Evolutionary conservation across 2,797 vertebrate genomes (phyloP).

Genomic region (Parauchenoglanis ngamensis): DNA sequence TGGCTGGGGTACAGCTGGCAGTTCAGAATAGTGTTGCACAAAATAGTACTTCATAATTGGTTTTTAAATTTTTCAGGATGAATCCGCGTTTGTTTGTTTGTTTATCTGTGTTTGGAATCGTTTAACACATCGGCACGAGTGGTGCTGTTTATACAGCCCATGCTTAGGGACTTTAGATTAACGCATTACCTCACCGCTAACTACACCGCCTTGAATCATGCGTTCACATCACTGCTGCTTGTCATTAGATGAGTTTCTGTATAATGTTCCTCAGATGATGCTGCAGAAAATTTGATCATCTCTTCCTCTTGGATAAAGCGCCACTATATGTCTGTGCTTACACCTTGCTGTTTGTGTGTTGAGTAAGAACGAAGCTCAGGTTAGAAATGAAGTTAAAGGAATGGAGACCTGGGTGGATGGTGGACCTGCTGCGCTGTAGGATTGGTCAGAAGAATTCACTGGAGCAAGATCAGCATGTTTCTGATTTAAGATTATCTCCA

Average conservation of each 20-base stretch:
- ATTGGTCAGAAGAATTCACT: neutral
- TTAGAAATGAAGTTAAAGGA: neutral
- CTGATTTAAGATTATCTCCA: neutral
- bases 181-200: neutral
- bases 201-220: too few species aligned
- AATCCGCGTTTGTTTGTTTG: neutral
- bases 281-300: neutral
- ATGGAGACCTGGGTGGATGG: neutral
- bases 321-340: neutral
- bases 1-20: slow-evolving; percentile 19
- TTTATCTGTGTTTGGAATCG: neutral
- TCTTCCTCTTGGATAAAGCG: too few species aligned
- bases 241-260: neutral
- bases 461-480: neutral
- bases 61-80: neutral
- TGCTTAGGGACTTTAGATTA: neutral
- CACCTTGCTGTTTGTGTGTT: neutral
- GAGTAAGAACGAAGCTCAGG: too few species aligned
- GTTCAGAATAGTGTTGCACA: neutral
- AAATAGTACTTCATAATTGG: too few species aligned
- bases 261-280: neutral
- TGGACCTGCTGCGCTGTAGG: neutral
- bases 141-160: neutral
- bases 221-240: too few species aligned
- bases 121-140: neutral